phyloP scores from a whole-genome alignment of 1,140 invertebrate genomes.

The Pectinophora gossypiella region DNA sequence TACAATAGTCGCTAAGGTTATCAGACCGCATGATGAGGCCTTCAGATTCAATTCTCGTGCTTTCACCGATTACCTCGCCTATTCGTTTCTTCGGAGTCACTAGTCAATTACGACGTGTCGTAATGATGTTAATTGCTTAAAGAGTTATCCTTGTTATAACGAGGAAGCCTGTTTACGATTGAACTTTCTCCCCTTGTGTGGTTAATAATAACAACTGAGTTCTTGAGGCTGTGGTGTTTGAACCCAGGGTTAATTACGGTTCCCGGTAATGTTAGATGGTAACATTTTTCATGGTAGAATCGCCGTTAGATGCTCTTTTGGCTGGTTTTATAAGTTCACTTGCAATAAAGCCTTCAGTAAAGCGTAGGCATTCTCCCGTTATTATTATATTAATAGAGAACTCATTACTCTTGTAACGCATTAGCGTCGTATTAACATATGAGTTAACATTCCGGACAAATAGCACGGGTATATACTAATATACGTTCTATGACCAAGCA shows the following conservation, averaged over 20 bases:
- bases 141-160: constrained; percentile 25
- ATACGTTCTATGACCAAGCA: not conserved
- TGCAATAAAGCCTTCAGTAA: not conserved
- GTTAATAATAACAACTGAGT: constrained; percentile 9
- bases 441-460: not conserved
- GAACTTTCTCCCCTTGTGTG: constrained; percentile 26
- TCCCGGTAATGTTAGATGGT: not conserved
- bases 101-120: constrained; percentile 15
- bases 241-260: constrained; percentile 24
- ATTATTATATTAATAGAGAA: not conserved
- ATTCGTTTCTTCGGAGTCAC: constrained; percentile 29
- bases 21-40: constrained; percentile 62
- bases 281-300: not conserved
- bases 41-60: constrained; percentile 45
- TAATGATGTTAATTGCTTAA: constrained; percentile 31
- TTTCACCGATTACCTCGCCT: constrained; percentile 55
- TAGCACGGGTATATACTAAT: constrained; percentile 1
- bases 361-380: not conserved
- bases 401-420: not conserved
- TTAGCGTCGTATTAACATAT: not conserved
- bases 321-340: not conserved
- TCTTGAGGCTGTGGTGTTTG: constrained; percentile 11
- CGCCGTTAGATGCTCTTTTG: not conserved
- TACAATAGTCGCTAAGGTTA: constrained; percentile 55
- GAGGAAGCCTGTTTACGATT: constrained; percentile 10